A percentile compares a stretch with the other conserved stretches of the same genome.
phyloP scores from a whole-genome alignment of 37 sponge, comb jelly and placozoan species.

The Chondrilla cf. caribensis region DNA sequence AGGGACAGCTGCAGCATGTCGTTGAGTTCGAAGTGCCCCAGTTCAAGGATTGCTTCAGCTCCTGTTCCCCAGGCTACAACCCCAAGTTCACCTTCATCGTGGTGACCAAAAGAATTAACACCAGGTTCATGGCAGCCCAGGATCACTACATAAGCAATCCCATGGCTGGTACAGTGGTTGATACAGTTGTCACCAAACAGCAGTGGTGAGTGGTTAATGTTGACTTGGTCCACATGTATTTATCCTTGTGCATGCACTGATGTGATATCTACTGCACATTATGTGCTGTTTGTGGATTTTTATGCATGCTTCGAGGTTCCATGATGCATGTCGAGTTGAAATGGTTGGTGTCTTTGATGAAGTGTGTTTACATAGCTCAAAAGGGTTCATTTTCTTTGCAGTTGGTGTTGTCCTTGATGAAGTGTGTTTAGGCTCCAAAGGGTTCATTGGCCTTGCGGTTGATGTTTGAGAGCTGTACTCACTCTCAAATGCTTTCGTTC shows the following conservation, averaged over 20 bases:
- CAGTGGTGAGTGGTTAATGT: constrained; percentile 54
- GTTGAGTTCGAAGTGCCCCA: constrained; percentile 77
- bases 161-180: constrained; percentile 91
- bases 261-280: too few species aligned
- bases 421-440: too few species aligned
- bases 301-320: too few species aligned
- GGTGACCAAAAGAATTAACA: constrained; percentile 94
- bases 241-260: background rate
- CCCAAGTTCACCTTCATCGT: constrained; percentile 88
- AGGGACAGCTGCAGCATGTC: constrained; percentile 76
- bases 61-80: constrained; percentile 38
- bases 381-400: too few species aligned
- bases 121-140: constrained; percentile 46
- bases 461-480: background rate
- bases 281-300: too few species aligned
- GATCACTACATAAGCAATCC: constrained; percentile 64
- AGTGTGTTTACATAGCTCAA: too few species aligned
- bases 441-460: constrained; percentile 16
- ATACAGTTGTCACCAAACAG: constrained; percentile 79
- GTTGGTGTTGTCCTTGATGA: too few species aligned
- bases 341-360: too few species aligned
- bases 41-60: constrained; percentile 49
- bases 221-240: background rate
- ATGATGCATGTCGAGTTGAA: too few species aligned
- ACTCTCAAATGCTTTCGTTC: background rate